Evolutionary conservation across 2,797 vertebrate genomes (phyloP).

Genomic region (Zalophus californianus): DNA sequence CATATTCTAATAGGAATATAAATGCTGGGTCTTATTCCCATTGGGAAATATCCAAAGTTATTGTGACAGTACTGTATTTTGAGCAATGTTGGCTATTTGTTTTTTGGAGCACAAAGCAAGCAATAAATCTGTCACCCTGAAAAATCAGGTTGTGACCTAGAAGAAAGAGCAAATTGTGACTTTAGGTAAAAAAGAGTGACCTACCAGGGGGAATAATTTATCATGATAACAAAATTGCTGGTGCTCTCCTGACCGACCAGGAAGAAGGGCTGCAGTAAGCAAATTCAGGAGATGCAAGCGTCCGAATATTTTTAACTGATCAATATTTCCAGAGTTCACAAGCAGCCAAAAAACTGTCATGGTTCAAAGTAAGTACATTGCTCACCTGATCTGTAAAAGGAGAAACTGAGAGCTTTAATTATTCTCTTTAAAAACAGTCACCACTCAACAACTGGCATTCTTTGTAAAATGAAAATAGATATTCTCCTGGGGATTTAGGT

Average conservation of each 20-base stretch:
- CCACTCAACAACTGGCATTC: neutral
- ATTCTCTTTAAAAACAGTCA: constrained; percentile 61
- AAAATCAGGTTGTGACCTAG: constrained; percentile 93
- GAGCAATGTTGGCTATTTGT: constrained; percentile 90
- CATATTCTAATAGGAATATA: constrained; percentile 75
- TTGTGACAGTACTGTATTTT: constrained; percentile 88
- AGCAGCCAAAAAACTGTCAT: constrained; percentile 79
- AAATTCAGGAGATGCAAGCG: constrained; percentile 90
- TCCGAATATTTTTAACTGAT: constrained; percentile 89
- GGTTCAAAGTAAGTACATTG: constrained; percentile 42
- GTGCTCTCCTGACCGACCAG: constrained; percentile 90
- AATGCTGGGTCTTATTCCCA: constrained; percentile 71
- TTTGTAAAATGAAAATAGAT: constrained; percentile 14
- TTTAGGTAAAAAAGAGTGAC: constrained; percentile 93
- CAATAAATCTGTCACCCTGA: constrained; percentile 96
- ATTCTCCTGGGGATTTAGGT: neutral
- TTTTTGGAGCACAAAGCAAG: constrained; percentile 91
- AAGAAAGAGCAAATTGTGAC: constrained; percentile 95
- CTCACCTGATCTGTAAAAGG: constrained; percentile 71
- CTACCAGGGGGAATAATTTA: constrained; percentile 94
- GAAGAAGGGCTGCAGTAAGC: constrained; percentile 94
- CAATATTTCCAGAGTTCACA: constrained; percentile 88
- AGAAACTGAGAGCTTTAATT: constrained; percentile 60
- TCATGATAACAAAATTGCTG: constrained; percentile 95
- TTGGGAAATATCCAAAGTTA: constrained; percentile 76